Base-by-base conservation (phyloP, 2,888 invertebrate species). In the Yponomeuta evonymella region DNA sequence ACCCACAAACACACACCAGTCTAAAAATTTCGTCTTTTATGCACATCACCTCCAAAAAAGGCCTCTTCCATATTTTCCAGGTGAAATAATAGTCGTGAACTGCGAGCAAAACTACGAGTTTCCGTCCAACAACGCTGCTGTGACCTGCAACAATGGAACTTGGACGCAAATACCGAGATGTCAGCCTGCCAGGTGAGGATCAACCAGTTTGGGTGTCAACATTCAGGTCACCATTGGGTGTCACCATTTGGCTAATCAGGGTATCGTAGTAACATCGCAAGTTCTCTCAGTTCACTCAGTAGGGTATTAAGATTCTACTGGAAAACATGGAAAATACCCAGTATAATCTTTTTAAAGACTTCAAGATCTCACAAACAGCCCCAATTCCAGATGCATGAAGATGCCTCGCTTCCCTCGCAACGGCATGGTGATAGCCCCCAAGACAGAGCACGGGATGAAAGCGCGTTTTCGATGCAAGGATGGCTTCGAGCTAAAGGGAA, bases 401-500 rank as follows among this genome's bases (percentile, higher is more conserved):
- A 94, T 98, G 93, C 98, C 98, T 0, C 95, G 94, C 73, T 93
- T 95, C 4, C 98, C 99, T 0, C 95, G 96, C 71, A 96, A 98
- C 79, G 99, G 99, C 0, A 97, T 98, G 95, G 98, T 99, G 5
- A 96, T 99, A 72, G 99, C 98, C 1, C 98, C 99, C 0, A 98
- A 98, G 82, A 98, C 98, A n/a, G 97, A 98, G 74, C 99, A 99
- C 81, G 98, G 98, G 0, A 98, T 98, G 96, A 95, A 96, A 80
- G 99, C 99, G 0, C 93, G 96, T 48, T 99, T 98, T 85, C 95
- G 96, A 75, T 99, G 99, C 82, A 96, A 97, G 79, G 98, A 99
- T 79, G 99, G 99, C 0, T 99, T 94, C 82, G 95, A 95, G 73
- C 87, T 98, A n/a, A 94, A 94, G 64, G 97, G 96, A 6, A 94